Conservation (phyloP, 2,113 vertebrate species). For the Turdus rufiventris region DNA sequence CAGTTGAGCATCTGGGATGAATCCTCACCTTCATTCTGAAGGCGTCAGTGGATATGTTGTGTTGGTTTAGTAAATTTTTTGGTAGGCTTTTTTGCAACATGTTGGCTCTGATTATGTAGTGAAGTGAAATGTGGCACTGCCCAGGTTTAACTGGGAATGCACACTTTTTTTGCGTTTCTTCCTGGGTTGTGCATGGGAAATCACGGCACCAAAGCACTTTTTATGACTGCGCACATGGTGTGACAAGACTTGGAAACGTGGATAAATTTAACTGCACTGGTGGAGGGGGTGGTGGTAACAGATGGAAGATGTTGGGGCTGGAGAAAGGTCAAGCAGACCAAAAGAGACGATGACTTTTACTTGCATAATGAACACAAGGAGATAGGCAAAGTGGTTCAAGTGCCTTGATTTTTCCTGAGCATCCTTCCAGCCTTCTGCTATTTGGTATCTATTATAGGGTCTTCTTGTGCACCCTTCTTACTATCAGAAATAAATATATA, state of each 20-base stretch:
- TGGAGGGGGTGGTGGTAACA: accelerated
- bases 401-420: not conserved
- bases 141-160: not conserved
- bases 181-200: not conserved
- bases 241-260: not conserved
- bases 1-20: not conserved
- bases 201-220: not conserved
- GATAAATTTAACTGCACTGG: not conserved
- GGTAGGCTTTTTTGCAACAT: not conserved
- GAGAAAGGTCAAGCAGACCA: not conserved
- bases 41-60: not conserved
- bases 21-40: not conserved
- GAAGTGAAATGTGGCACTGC: not conserved
- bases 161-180: accelerated
- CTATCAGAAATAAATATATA: not conserved
- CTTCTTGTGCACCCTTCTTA: not conserved
- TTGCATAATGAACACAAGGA: not conserved
- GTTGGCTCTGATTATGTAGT: not conserved
- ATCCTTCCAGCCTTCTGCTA: not conserved
- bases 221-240: not conserved
- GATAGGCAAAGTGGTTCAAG: not conserved
- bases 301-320: not conserved
- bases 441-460: not conserved
- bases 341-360: not conserved
- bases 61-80: not conserved